Evolutionary conservation across 2,888 invertebrate species (phyloP).

Genomic region (Mesoligia furuncula): DNA sequence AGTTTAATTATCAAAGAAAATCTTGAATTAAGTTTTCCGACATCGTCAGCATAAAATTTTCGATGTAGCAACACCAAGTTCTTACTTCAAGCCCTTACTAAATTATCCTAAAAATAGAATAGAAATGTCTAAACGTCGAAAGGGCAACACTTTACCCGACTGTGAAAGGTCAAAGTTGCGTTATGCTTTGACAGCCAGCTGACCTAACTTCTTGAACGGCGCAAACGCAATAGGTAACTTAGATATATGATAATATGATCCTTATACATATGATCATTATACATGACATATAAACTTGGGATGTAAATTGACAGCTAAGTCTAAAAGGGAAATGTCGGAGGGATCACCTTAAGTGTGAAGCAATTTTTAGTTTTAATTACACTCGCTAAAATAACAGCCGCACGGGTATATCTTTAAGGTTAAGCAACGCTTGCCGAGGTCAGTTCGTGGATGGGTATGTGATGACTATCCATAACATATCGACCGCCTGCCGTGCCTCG

Average conservation of each 20-base stretch:
- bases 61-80: background rate
- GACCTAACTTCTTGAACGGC: slow-evolving; percentile 26
- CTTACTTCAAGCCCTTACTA: slow-evolving; percentile 19
- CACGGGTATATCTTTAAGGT: background rate
- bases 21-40: too few relatives aligned
- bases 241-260: background rate
- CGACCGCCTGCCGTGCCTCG: background rate
- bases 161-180: slow-evolving; percentile 36
- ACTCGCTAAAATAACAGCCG: background rate
- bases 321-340: background rate
- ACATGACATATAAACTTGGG: background rate
- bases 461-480: background rate
- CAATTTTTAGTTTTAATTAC: background rate
- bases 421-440: background rate
- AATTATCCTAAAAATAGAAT: slow-evolving; percentile 11
- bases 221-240: background rate
- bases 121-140: slow-evolving; percentile 25
- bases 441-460: background rate
- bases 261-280: too few relatives aligned
- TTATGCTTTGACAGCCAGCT: slow-evolving; percentile 31
- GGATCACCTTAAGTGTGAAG: background rate
- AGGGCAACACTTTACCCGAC: slow-evolving; percentile 20
- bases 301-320: slow-evolving; percentile 27
- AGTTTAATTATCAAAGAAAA: background rate
- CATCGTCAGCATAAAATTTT: background rate